Percentiles rank a stretch among this genome's conserved stretches.
phyloP scores from a whole-genome alignment of 2,888 invertebrate genomes.

The Spodoptera exigua region DNA sequence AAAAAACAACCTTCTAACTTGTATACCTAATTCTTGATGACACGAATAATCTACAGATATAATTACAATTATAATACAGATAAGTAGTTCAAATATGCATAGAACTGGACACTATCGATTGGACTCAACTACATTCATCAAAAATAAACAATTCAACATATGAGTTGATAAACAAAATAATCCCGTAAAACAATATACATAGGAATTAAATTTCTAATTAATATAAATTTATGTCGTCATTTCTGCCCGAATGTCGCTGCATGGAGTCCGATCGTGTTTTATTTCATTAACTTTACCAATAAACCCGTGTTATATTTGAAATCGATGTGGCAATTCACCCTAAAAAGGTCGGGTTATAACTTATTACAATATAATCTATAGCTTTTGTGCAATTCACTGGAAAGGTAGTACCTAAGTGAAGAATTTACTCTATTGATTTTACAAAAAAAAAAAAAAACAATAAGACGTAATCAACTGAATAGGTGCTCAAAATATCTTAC shows the following conservation, averaged over 20 bases:
- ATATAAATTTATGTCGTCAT: constrained; percentile 10
- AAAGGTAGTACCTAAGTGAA: no score
- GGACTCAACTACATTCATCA: no score
- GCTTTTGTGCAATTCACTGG: constrained; percentile 19
- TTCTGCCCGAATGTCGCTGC: constrained; percentile 6
- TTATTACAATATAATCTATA: constrained; percentile 35
- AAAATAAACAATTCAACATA: background rate
- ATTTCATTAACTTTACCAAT: constrained; percentile 31
- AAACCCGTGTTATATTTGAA: constrained; percentile 25
- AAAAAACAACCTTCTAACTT: no score
- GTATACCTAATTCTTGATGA: no score
- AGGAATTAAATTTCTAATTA: constrained; percentile 1
- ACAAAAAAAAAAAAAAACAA: no score
- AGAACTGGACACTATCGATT: no score
- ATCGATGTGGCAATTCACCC: constrained; percentile 31
- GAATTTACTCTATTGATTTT: no score
- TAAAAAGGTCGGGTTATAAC: constrained; percentile 33
- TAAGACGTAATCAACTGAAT: no score
- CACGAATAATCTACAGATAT: no score
- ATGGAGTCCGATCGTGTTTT: background rate
- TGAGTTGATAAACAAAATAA: constrained; percentile 20
- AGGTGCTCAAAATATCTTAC: no score
- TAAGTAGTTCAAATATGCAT: no score
- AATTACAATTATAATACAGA: no score
- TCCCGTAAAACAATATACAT: background rate